Evolutionary conservation across 1,140 invertebrate genomes (phyloP), one percentile per base, ranked within the genome.

Genomic region (Cryptotermes secundus): DNA sequence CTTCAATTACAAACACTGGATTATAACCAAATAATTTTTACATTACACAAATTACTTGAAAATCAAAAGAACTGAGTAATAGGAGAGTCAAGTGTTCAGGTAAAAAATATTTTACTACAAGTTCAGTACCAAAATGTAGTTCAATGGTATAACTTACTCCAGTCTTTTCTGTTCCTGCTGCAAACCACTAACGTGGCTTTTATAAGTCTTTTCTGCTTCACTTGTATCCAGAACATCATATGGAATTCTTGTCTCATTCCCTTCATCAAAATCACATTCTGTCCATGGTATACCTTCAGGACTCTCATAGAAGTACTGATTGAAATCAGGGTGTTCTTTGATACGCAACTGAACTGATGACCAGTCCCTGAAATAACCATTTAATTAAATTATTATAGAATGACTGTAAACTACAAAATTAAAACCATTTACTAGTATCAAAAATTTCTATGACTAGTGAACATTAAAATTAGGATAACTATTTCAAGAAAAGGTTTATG

Each of bases 141-240:
- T 49, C 19, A 19, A 31, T 72, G 4, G 14, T 72, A 24, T 19
- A 45, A 92, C 96, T 94, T 91, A 98, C 96, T 98, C 97, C 88
- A 95, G 92, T 90, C 96, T 95, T 88, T 96, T 95, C 87, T 97
- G 95, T 88, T 98, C 96, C 88, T 96, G 96, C 88, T 98, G 96
- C 38, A 98, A 92, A 82, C 95, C 94, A 89, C 97, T 97, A 36
- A 98, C 93, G 90, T 97, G 97, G 88, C 96, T 97, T 88, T 96
- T 96, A 89, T 97, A 99, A 16, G 97, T 96, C 1, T 94, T 95
- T 89, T 98, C 97, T 24, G 97, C 97, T 89, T 99, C 97, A 80
- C 94, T 93, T 7, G 96, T 96, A 87, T 97, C 96, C 22, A 99
- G 90, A 82, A 99, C 95, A 89, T 98, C 96, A 88, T 96, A 97